Evolutionary conservation across 35 echinoderm and acorn worm species (phyloP).

Genomic region (Anneissia japonica): DNA sequence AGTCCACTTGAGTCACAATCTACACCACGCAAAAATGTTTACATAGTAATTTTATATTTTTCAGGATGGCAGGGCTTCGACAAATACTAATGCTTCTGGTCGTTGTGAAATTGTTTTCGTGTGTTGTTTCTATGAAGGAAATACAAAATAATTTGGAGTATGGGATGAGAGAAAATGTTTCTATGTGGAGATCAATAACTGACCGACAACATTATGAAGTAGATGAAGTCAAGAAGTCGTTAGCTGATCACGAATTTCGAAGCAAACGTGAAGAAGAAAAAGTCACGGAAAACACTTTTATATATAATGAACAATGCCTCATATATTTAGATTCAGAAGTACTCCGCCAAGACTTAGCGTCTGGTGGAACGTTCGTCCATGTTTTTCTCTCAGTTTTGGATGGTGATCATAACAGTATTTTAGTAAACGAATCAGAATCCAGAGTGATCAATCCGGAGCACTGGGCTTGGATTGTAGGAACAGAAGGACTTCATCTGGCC

Average conservation of each 20-base stretch:
- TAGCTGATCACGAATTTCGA: not conserved
- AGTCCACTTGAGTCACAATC: no score
- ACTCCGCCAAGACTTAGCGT: not conserved
- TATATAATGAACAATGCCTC: not conserved
- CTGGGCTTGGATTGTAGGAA: not conserved
- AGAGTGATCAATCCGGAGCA: not conserved
- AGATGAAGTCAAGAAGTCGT: no score
- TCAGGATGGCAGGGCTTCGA: no score
- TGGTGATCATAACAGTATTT: not conserved
- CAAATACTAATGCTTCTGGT: no score
- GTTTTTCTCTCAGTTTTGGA: not conserved
- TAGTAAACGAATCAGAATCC: not conserved
- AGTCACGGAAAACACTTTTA: not conserved
- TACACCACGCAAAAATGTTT: no score
- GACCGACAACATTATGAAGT: no score
- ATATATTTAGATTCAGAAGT: not conserved
- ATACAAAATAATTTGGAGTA: no score
- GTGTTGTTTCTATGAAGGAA: no score
- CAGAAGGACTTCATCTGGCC: not conserved
- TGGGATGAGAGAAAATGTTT: no score
- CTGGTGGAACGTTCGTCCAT: not conserved
- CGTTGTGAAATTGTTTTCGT: no score
- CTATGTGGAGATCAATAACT: no score
- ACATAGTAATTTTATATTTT: no score
- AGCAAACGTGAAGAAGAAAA: not conserved